phyloP scores from a whole-genome alignment of 1,140 invertebrate species.

The Xylocopa sonorina region DNA sequence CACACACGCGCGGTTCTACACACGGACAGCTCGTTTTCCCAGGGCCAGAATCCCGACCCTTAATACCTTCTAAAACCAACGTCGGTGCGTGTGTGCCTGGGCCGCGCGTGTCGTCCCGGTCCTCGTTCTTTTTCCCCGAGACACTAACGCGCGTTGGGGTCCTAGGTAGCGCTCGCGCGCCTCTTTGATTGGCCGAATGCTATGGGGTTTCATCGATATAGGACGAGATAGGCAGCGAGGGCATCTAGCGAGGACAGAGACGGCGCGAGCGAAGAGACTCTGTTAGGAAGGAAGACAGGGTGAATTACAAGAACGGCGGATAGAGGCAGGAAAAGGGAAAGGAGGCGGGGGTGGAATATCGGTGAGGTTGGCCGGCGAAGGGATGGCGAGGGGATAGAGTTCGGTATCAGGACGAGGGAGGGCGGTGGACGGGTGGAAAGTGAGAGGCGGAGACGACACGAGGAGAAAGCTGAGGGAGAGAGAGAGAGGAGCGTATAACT shows the following conservation, averaged over 20 bases:
- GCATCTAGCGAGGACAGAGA: constrained; percentile 12
- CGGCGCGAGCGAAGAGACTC: background rate
- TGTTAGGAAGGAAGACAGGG: constrained; percentile 40
- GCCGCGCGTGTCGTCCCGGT: constrained; percentile 57
- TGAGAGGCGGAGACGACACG: constrained; percentile 11
- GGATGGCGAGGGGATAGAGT: no score
- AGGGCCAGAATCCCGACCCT: constrained; percentile 52
- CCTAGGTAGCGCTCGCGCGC: constrained; percentile 49
- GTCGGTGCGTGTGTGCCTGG: no score
- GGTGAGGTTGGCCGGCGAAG: background rate
- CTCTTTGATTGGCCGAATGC: constrained; percentile 72
- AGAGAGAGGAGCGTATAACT: constrained; percentile 31
- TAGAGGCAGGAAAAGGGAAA: constrained; percentile 14
- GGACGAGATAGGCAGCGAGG: constrained; percentile 40
- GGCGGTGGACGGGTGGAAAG: constrained; percentile 8
- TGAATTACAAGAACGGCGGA: constrained; percentile 26
- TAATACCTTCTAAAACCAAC: constrained; percentile 36
- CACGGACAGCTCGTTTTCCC: no score
- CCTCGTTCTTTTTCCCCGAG: constrained; percentile 53
- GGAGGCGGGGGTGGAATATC: background rate
- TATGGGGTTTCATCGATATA: constrained; percentile 67
- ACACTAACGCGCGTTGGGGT: constrained; percentile 35
- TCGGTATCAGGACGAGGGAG: no score
- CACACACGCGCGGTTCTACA: background rate
- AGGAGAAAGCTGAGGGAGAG: constrained; percentile 1